Conservation (phyloP, 2,888 invertebrate species). For the Phortica magna region DNA sequence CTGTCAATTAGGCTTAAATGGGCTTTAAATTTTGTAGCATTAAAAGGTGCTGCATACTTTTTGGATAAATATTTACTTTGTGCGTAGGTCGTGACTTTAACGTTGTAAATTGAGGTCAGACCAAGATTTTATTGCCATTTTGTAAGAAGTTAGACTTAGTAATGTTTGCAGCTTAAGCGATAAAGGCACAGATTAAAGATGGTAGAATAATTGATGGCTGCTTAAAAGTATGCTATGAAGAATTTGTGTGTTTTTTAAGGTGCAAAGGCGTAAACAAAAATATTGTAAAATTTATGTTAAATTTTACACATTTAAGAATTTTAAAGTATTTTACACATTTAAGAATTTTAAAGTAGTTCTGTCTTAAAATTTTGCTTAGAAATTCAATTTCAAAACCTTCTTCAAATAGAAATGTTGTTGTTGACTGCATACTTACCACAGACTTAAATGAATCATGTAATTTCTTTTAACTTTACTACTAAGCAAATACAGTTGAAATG, state of each 20-base stretch:
- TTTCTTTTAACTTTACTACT: not conserved
- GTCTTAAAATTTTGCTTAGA: not conserved
- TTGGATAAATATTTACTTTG: conserved; percentile 4
- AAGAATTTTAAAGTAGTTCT: not conserved
- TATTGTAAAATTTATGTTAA: too few relatives aligned
- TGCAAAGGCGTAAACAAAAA: too few relatives aligned
- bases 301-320: too few relatives aligned
- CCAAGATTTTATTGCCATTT: not conserved
- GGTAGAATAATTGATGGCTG: not conserved
- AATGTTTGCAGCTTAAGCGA: too few relatives aligned
- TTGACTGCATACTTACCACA: too few relatives aligned
- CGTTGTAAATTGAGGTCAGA: not conserved
- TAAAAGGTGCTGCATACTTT: not conserved
- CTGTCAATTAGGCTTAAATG: not conserved
- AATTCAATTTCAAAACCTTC: too few relatives aligned
- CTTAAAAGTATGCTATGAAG: not conserved
- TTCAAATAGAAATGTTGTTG: too few relatives aligned
- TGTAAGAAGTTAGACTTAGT: not conserved
- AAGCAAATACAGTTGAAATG: not conserved
- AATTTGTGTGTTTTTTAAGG: not conserved
- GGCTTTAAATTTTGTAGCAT: not conserved
- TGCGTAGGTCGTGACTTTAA: conserved; percentile 4
- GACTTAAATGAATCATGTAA: too few relatives aligned
- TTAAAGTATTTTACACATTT: too few relatives aligned
- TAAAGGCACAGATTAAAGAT: not conserved